A percentile compares a stretch with the other conserved stretches of the same genome.
phyloP scores from a whole-genome alignment of 2,113 vertebrate genomes.

The Tyto alba region DNA sequence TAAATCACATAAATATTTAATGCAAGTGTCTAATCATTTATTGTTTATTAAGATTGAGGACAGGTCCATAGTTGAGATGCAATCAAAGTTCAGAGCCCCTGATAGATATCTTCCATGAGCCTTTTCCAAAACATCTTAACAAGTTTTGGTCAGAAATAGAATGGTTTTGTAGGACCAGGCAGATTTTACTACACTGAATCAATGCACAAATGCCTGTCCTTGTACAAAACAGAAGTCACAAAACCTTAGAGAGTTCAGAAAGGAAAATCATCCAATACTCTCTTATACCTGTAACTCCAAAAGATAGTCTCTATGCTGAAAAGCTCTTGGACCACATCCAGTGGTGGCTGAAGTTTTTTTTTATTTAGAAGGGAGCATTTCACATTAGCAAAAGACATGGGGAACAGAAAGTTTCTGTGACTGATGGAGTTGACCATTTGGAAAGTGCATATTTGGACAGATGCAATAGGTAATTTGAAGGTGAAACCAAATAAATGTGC shows the following conservation, averaged over 20 bases:
- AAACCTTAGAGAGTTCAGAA: not conserved
- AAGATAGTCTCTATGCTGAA: not conserved
- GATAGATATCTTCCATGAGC: not conserved
- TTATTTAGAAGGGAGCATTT: not conserved
- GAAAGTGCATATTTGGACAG: not conserved
- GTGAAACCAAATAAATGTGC: not conserved
- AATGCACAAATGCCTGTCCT: not conserved
- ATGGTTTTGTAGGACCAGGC: not conserved
- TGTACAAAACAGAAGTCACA: not conserved
- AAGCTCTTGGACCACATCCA: not conserved
- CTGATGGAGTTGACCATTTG: not conserved
- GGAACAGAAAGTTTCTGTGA: not conserved
- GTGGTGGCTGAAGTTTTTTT: not conserved
- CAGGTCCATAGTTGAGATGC: not conserved
- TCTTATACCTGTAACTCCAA: not conserved
- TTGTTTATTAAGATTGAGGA: not conserved
- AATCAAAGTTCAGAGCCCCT: not conserved
- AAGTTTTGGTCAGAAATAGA: not conserved
- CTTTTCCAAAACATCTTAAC: not conserved
- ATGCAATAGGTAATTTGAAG: not conserved
- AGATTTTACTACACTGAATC: not conserved
- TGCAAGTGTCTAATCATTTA: not conserved
- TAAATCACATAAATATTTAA: not conserved
- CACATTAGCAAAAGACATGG: not conserved
- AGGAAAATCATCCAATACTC: not conserved